Percentiles rank a stretch among this genome's conserved stretches.
Evolutionary conservation across 2,888 invertebrate species (phyloP).

Genomic region (Spodoptera exigua): DNA sequence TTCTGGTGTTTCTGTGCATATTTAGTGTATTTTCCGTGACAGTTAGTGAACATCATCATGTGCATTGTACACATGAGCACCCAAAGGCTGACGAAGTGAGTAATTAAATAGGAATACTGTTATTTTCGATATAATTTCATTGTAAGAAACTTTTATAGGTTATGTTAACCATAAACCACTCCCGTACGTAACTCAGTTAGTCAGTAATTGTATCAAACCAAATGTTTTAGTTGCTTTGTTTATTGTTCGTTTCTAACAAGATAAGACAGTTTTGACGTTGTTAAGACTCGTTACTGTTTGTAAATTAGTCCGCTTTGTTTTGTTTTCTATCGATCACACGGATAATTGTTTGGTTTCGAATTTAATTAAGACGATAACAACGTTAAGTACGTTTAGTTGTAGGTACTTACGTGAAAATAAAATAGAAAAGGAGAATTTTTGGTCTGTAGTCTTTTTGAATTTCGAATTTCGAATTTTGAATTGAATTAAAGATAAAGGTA

Average conservation of each 20-base stretch:
- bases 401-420: too few species aligned
- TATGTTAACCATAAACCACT: conserved; percentile 38
- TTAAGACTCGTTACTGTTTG: not conserved
- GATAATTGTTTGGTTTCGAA: too few species aligned
- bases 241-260: conserved; percentile 24
- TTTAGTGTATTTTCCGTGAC: conserved; percentile 64
- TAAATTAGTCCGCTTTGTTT: conserved; percentile 19
- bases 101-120: conserved; percentile 52
- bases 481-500: too few species aligned
- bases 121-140: conserved; percentile 16
- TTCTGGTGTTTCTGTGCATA: conserved; percentile 65
- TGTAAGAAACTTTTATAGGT: conserved; percentile 48
- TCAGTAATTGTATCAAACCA: conserved; percentile 1
- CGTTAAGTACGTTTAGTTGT: too few species aligned
- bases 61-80: conserved; percentile 91
- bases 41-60: conserved; percentile 71
- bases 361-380: too few species aligned
- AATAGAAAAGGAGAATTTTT: too few species aligned
- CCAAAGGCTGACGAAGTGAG: conserved; percentile 92
- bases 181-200: conserved; percentile 6
- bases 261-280: conserved; percentile 9
- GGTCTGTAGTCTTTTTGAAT: too few species aligned
- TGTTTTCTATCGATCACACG: too few species aligned
- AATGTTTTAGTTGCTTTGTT: conserved; percentile 38
- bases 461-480: too few species aligned